A percentile compares a stretch with the other conserved stretches of the same genome.
Conservation (phyloP, 2,888 invertebrate genomes). For the Andrena haemorrhoa region DNA sequence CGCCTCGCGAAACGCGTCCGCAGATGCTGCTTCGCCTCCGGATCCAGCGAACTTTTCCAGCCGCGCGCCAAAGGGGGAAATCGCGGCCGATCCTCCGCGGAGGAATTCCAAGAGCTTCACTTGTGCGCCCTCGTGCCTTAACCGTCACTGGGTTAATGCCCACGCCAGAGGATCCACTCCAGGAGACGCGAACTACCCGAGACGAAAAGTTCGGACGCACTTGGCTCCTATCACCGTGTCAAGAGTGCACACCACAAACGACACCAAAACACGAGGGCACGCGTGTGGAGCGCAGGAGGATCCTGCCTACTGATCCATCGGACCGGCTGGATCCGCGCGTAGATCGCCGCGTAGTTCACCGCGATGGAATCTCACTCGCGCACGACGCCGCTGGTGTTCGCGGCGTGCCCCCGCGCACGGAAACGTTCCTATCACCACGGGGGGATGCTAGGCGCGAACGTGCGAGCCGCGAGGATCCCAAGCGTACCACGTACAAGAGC, state of each 20-base stretch:
- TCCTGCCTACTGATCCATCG: slow-evolving; percentile 20
- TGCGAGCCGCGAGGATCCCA: neutral
- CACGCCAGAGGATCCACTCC: too few species aligned
- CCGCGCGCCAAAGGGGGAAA: neutral
- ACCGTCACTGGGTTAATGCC: slow-evolving; percentile 8
- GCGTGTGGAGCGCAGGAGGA: neutral
- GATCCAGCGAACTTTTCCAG: slow-evolving; percentile 41
- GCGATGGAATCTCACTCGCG: slow-evolving; percentile 44
- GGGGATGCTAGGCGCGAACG: slow-evolving; percentile 18
- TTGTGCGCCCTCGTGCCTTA: neutral
- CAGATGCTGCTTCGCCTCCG: slow-evolving; percentile 55
- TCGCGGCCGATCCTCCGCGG: neutral
- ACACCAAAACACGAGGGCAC: slow-evolving; percentile 10
- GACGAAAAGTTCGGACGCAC: too few species aligned
- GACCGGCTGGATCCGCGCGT: slow-evolving; percentile 1
- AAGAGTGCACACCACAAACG: slow-evolving; percentile 29
- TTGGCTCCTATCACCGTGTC: neutral
- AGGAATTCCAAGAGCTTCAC: neutral
- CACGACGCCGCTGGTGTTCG: slow-evolving; percentile 8
- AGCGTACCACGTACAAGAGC: neutral
- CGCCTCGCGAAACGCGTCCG: slow-evolving; percentile 78
- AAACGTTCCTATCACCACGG: slow-evolving; percentile 21
- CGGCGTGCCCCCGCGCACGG: slow-evolving; percentile 19
- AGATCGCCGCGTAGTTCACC: slow-evolving; percentile 49
- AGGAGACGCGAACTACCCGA: too few species aligned